Evolutionary conservation across 2,113 vertebrate genomes (phyloP), one percentile per base, ranked within the genome.

Genomic region (Callipepla squamata): DNA sequence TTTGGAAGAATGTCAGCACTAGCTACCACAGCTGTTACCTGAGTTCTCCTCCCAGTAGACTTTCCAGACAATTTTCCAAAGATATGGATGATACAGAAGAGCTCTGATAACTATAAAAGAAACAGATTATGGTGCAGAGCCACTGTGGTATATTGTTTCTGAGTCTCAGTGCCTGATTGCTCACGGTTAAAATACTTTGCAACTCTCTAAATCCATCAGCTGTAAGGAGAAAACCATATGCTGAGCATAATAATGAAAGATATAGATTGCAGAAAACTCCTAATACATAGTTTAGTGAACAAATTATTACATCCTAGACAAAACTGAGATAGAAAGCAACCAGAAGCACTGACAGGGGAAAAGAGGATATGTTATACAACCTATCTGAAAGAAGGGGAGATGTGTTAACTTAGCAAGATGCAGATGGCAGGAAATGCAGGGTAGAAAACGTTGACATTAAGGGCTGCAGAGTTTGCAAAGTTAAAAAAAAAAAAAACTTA

Each of bases 261-360:
- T 57, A 93, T 74, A 62, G 88, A 92, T 73, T 89, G 55, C 40
- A 94, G 68, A 92, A 97, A 84, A 48, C 3, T 58, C 47, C 53
- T 21, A 70, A 80, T 66, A 72, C 42, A 51, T 44, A 83, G 58
- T 38, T 48, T 48, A 55, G 32, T 61, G 40, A 90, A n/a, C 53
- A 95, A 95, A 95, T 92, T 80, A 80, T 75, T 93, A 25, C 40
- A 58, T 78, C 59, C 83, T 30, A 48, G 47, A 75, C 30, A 80
- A 11, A 73, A 80, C 40, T 73, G 17, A 62, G 8, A 51, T 28
- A 80, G 28, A 65, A 89, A 89, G 16, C 10, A 69, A 8, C 18
- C 34, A 77, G 73, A 66, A 38, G 18, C 21, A 51, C 2, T 61
- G 17, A 14, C 10, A 63, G 7, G 11, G 36, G 14, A 53, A 90